Evolutionary conservation across 1,140 invertebrate species (phyloP), one percentile per base, ranked within the genome.

Genomic region (Oedothorax gibbosus): DNA sequence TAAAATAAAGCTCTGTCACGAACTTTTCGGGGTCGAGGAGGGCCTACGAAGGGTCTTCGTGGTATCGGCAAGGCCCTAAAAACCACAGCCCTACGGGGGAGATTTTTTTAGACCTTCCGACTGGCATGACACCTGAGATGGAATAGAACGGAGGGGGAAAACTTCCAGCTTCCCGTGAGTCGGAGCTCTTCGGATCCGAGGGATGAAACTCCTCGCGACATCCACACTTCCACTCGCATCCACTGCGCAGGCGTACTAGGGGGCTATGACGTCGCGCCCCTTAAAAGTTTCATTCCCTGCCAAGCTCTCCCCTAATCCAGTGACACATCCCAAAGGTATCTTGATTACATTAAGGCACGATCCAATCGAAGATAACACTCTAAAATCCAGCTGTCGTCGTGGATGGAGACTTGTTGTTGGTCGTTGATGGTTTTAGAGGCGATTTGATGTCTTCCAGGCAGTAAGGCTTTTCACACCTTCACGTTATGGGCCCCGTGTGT

Each of bases 71-170:
- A 72, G 72, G 81, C 71, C 72, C 81, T 49, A 64, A 57, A 56
- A 66, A 75, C 71, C 81, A 75, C 81, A 76, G 35, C 81, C 71
- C 69, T 18, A 73, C n/a, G 51, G 54, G 80, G 69, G 56, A 82
- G 57, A 64, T 49, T 53, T 68, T 57, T 21, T 14, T 50, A 64
- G 51, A 21, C 72, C 71, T 84, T 75, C 81, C 64, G 81, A 64
- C 81, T 84, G 56, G 81, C 81, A 84, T 84, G 81, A 84, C 81
- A 84, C 81, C 81, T 84, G 81, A 82, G 81, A 84, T 84, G 60
- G 60, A 53, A 84, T 68, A 84, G 81, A 73, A 53, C 49, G 35
- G 53, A 64, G 21, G 81, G 66, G 69, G 21, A 64, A 82, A 82
- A 82, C 66, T 82, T 73, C 72, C 57, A 66, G 62, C 56, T 71